Evolutionary conservation across 2,113 vertebrate species (phyloP).

Genomic region (Hippoglossus stenolepis): DNA sequence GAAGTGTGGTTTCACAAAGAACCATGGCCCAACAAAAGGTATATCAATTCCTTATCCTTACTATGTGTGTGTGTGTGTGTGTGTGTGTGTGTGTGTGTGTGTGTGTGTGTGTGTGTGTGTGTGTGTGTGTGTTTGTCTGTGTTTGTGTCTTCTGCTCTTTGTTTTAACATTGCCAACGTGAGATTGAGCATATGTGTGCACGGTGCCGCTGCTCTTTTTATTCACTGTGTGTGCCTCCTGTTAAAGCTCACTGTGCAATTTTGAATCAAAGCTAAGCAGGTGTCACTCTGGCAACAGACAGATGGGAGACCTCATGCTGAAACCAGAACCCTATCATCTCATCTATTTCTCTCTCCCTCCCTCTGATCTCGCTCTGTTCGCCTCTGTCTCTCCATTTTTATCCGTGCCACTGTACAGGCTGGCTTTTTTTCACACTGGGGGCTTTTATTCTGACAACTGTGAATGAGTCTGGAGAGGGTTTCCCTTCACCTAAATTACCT

Average conservation of each 20-base stretch:
- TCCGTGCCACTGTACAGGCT: slow-evolving; percentile 15
- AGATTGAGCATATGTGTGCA: slow-evolving; percentile 21
- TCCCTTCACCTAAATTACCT: background rate
- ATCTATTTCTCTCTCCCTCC: slow-evolving; percentile 41
- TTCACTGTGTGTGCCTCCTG: slow-evolving; percentile 3
- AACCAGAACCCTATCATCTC: slow-evolving; percentile 36
- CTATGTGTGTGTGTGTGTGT: too few species aligned
- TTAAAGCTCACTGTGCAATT: slow-evolving; percentile 37
- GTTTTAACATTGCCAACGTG: background rate
- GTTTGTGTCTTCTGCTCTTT: background rate
- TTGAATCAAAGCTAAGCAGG: slow-evolving; percentile 54
- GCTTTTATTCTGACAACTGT: slow-evolving; percentile 15
- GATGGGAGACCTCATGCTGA: slow-evolving; percentile 53
- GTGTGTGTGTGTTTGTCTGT: too few species aligned
- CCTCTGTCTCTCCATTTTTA: slow-evolving; percentile 10
- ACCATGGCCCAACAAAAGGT: too few species aligned
- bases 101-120: too few species aligned
- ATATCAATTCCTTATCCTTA: background rate
- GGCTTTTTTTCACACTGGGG: slow-evolving; percentile 18
- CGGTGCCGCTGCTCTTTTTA: background rate
- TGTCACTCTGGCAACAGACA: slow-evolving; percentile 43
- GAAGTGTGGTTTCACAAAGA: too few species aligned
- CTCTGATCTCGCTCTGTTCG: slow-evolving; percentile 35
- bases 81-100: too few species aligned
- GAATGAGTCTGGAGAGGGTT: background rate